Base-by-base conservation (phyloP, 2,113 vertebrate genomes). In the Anthoscopus minutus region DNA sequence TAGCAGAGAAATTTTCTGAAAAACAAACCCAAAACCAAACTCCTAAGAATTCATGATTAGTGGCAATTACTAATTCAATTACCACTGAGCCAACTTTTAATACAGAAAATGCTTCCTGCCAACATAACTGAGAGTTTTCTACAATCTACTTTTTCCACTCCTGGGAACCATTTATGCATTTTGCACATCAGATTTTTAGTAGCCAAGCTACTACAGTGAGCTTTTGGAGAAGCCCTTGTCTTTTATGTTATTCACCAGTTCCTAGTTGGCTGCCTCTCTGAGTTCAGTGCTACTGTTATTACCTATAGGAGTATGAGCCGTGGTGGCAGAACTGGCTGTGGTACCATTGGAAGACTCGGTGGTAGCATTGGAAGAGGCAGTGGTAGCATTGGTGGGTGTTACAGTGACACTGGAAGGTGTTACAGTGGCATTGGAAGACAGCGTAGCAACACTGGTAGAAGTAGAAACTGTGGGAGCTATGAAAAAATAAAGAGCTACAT, bases 381-480 rank as follows among this genome's bases (percentile, higher is more conserved):
- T 77, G 25, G 66, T 91, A 15, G 42, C 6, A 19, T 6, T 79
- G 50, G 76, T 6, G 25, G 90, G 7, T 1, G 35, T 1, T 11
- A 11, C 15, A 21, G 50, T 66, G 53, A 48, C 58, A 71, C 8
- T 82, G 76, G 86, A 15, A 62, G 92, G 14, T 3, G 27, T 2
- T 18, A 45, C 54, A 24, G 84, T 85, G 35, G 2, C 1, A 56
- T 8, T 71, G 38, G 79, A 27, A 71, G 72, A 5, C 0, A 8
- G 0, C 0, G 2, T 4, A 33, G 28, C 5, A 79, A 2, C 2
- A 53, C 0, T 7, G 27, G 72, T 1, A 89, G 2, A 0, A 62
- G 31, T 7, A 80, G 8, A 11, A 77, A 1, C 10, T n/a, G 28
- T 4, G 72, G 57, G 0, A 90, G 5, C 42, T 54, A 66, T 4